Percentiles rank a stretch among this genome's conserved stretches.
phyloP scores from a whole-genome alignment of 2,888 invertebrate genomes.

The Machimus atricapillus region DNA sequence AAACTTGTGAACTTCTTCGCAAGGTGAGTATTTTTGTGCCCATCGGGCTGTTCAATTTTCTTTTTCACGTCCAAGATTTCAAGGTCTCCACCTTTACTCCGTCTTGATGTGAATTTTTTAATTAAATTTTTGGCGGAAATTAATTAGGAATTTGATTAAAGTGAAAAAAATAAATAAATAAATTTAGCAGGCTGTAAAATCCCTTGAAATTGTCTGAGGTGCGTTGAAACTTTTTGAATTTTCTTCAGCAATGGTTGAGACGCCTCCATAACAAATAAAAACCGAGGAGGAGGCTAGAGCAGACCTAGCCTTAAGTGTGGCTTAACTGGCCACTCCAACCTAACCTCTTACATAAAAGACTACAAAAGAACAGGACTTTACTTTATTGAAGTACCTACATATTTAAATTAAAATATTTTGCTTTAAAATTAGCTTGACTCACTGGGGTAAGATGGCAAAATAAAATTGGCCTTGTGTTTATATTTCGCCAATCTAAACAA shows the following conservation, averaged over 20 bases:
- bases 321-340: no score
- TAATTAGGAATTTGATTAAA: not conserved
- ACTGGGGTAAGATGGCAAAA: not conserved
- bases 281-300: not conserved
- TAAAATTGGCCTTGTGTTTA: not conserved
- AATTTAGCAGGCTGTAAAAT: not conserved
- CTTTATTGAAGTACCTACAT: not conserved
- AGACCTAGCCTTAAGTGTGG: no score
- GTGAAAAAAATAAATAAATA: not conserved
- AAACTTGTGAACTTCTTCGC: constrained; percentile 74
- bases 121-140: not conserved
- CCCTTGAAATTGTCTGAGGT: not conserved
- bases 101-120: not conserved
- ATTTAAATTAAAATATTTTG: not conserved
- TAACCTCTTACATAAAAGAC: no score
- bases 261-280: not conserved
- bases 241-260: not conserved
- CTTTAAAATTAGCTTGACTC: not conserved
- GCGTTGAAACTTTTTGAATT: not conserved
- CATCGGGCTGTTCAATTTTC: not conserved
- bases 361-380: no score
- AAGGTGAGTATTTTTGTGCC: constrained; percentile 61
- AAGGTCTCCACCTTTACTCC: not conserved
- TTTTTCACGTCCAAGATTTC: not conserved
- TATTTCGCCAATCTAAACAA: not conserved